Evolutionary conservation across 2,113 vertebrate genomes (phyloP).

Genomic region (Pseudorectes ferrugineus): DNA sequence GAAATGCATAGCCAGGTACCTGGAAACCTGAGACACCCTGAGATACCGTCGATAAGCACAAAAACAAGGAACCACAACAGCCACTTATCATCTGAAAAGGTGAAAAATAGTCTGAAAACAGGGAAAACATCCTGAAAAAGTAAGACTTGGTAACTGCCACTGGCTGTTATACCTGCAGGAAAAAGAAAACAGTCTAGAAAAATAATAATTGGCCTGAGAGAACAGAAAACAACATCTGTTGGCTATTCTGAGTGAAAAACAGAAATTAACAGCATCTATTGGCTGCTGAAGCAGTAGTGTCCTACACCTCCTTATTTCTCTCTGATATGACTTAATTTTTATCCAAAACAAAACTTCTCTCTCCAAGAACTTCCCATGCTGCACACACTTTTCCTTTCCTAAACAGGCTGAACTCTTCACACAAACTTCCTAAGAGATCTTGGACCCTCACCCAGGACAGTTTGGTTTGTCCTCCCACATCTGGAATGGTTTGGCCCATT

Average conservation of each 20-base stretch:
- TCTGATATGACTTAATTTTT: background rate
- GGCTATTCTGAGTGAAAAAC: background rate
- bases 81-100: background rate
- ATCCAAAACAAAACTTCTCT: background rate
- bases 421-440: background rate
- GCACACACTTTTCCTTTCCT: background rate
- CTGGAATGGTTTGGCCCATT: background rate
- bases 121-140: background rate
- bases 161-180: background rate
- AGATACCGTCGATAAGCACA: background rate
- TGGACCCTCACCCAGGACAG: fast-evolving
- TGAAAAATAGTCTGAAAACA: background rate
- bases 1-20: background rate
- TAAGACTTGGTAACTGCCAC: background rate
- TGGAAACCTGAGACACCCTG: background rate
- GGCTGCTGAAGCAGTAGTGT: background rate
- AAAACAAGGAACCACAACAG: background rate
- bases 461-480: background rate
- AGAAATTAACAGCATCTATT: background rate
- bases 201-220: background rate
- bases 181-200: background rate
- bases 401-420: background rate
- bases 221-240: background rate
- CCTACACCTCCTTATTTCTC: background rate
- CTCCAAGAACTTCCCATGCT: background rate